A percentile compares a stretch with the other conserved stretches of the same genome.
Evolutionary conservation across 2,113 vertebrate genomes (phyloP).

Genomic region (Helogale parvula): DNA sequence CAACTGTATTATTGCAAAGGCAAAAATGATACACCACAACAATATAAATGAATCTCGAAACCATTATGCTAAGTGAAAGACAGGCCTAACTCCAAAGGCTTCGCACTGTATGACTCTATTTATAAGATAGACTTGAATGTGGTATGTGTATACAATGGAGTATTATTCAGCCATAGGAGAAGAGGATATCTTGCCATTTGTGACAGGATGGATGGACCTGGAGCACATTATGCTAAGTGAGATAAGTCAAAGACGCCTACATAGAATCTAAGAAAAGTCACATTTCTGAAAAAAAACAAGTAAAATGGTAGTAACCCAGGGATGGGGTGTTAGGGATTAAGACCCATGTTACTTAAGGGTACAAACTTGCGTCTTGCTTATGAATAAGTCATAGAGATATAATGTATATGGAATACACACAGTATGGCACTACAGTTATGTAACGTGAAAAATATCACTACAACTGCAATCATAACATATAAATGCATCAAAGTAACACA

Average conservation of each 20-base stretch:
- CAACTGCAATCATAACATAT: neutral
- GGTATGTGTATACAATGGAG: neutral
- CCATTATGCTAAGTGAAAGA: neutral
- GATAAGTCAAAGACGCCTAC: neutral
- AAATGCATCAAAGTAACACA: neutral
- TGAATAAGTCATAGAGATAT: neutral
- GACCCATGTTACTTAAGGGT: neutral
- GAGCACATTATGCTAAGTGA: neutral
- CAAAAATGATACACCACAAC: neutral
- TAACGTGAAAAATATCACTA: neutral
- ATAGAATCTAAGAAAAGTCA: neutral
- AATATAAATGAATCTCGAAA: neutral
- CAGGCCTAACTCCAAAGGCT: neutral
- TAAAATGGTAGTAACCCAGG: neutral
- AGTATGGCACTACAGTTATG: neutral
- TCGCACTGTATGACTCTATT: neutral
- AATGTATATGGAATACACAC: neutral
- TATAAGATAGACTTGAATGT: neutral
- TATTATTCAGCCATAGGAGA: neutral
- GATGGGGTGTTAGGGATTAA: neutral
- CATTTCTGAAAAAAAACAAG: neutral
- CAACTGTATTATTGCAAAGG: neutral
- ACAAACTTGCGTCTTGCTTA: neutral
- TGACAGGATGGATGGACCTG: neutral
- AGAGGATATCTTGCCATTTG: no score